Evolutionary conservation across 23 tunicate genomes (phyloP).

Genomic region (Styela plicata): DNA sequence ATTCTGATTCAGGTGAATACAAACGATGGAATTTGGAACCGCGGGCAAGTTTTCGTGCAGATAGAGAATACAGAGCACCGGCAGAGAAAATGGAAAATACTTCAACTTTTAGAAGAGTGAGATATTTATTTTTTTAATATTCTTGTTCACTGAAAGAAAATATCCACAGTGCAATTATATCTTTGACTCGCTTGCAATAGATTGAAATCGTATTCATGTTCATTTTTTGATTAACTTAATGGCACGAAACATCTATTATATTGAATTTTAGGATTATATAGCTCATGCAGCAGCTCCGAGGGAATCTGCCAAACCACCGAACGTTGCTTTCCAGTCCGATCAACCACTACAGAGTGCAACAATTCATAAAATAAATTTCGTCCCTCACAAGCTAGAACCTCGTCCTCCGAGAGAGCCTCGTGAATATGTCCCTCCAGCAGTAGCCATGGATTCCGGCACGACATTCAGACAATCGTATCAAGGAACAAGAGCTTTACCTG

Average conservation of each 20-base stretch:
- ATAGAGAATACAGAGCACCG: conserved; percentile 55
- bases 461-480: conserved; percentile 50
- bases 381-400: conserved; percentile 64
- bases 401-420: conserved; percentile 45
- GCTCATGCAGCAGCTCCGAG: conserved; percentile 67
- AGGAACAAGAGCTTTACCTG: conserved; percentile 61
- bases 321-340: conserved; percentile 68
- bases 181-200: too few species aligned
- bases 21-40: conserved; percentile 75
- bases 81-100: conserved; percentile 65
- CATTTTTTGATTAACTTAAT: background rate
- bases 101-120: conserved; percentile 76
- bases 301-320: conserved; percentile 69
- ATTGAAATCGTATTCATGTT: background rate
- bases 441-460: conserved; percentile 68
- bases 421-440: conserved; percentile 49
- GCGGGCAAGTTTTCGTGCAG: conserved; percentile 48
- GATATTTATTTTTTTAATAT: background rate
- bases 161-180: too few species aligned
- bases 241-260: too few species aligned
- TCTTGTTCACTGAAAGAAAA: too few species aligned
- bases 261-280: conserved; percentile 81
- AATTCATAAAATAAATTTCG: conserved; percentile 43
- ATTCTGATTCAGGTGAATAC: conserved; percentile 62
- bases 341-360: conserved; percentile 70